Conservation (phyloP, 92 coral and sea anemone genomes). For the Diadumene lineata region DNA sequence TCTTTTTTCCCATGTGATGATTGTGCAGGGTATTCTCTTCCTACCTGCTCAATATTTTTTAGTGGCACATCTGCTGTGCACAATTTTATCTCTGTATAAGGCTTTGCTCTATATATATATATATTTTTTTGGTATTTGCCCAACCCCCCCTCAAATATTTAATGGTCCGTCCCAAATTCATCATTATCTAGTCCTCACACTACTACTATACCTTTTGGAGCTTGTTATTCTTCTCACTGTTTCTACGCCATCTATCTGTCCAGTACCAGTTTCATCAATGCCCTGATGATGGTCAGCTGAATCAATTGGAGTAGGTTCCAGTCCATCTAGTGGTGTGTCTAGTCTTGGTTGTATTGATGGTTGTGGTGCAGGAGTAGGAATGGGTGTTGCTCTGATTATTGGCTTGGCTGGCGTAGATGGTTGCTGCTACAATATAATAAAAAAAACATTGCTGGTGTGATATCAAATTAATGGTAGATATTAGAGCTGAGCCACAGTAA, state of each 20-base stretch:
- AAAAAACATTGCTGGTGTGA: neutral
- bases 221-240: slow-evolving; percentile 31
- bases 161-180: too few species aligned
- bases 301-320: slow-evolving; percentile 70
- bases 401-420: slow-evolving; percentile 24
- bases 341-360: slow-evolving; percentile 57
- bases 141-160: too few species aligned
- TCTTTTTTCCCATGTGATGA: too few species aligned
- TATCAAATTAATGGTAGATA: neutral
- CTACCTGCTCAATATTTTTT: too few species aligned
- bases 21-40: too few species aligned
- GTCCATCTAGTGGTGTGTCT: slow-evolving; percentile 37
- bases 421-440: neutral
- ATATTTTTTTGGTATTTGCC: too few species aligned
- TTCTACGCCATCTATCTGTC: neutral
- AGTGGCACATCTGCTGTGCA: too few species aligned
- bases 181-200: neutral
- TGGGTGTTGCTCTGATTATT: slow-evolving; percentile 47
- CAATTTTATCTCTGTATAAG: too few species aligned
- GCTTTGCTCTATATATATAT: too few species aligned
- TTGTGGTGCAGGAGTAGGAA: slow-evolving; percentile 55
- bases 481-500: too few species aligned
- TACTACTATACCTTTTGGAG: slow-evolving; percentile 24
- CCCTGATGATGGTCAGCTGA: slow-evolving; percentile 1
- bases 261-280: too few species aligned